These are phyloP conservation scores for Leptinotarsa peninsularis DNA, from an alignment of 2,888 invertebrate species.

Conservation along the genomic window DNA sequence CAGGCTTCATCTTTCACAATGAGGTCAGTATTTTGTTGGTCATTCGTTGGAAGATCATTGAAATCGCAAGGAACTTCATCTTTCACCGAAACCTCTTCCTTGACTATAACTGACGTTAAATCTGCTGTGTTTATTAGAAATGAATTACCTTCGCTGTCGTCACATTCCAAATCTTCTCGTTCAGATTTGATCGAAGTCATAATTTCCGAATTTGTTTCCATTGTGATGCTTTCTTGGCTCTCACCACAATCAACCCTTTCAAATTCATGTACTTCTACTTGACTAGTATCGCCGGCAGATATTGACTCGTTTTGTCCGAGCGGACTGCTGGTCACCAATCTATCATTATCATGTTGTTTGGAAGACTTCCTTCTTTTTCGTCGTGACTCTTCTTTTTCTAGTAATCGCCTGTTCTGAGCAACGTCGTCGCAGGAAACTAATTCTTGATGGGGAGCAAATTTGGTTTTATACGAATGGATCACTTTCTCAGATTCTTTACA, in stretches of 20 bases:
- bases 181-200: neutral
- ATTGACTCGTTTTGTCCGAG: neutral
- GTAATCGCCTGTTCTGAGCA: neutral
- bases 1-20: neutral
- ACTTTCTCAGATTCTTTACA: constrained; percentile 13
- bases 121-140: neutral
- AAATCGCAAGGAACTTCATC: constrained; percentile 5
- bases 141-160: neutral
- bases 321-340: neutral
- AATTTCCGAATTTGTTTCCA: neutral
- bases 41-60: neutral
- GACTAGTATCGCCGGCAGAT: neutral
- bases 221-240: neutral
- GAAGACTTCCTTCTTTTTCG: constrained; percentile 3
- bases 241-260: neutral
- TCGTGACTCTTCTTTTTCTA: neutral
- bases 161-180: neutral
- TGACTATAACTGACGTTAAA: neutral
- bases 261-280: neutral
- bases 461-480: constrained; percentile 22
- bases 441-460: constrained; percentile 4
- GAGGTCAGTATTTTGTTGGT: neutral
- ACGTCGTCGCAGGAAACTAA: constrained; percentile 25
- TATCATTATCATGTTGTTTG: neutral
- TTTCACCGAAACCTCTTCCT: neutral